Percentiles rank a stretch among this genome's conserved stretches.
These are phyloP conservation scores for Mastomys natalensis DNA, from an alignment of 2,113 vertebrate genomes.

Conservation along the genomic window DNA sequence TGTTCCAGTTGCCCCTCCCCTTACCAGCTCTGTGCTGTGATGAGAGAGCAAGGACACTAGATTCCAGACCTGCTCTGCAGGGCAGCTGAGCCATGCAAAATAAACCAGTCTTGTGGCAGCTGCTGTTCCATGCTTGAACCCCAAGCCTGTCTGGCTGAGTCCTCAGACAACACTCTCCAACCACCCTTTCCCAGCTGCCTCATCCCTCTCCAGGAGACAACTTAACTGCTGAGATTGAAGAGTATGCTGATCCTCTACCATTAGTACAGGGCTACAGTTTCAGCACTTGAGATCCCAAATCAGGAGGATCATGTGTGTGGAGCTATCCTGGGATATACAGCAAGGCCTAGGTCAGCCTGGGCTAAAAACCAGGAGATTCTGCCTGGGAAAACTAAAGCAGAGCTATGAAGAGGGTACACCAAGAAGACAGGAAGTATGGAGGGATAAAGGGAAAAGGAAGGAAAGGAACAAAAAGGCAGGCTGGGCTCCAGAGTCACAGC, in stretches of 20 bases:
- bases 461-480: background rate
- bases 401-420: background rate
- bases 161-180: background rate
- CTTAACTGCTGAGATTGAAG: background rate
- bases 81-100: no score
- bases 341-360: background rate
- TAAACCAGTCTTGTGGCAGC: background rate
- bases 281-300: background rate
- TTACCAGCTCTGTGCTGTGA: slow-evolving; percentile 75
- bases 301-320: background rate
- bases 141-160: background rate
- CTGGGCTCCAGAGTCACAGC: background rate
- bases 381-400: background rate
- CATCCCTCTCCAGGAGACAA: background rate
- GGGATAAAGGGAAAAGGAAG: background rate
- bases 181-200: background rate
- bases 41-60: background rate
- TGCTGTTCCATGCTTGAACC: background rate
- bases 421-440: background rate
- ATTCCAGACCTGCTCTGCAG: background rate
- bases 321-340: background rate
- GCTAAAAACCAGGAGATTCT: background rate
- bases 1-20: background rate
- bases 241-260: no score
- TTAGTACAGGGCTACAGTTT: background rate